Evolutionary conservation across 1,140 invertebrate species (phyloP), one percentile per base, ranked within the genome.

Genomic region (Cyphomyrmex costatus): DNA sequence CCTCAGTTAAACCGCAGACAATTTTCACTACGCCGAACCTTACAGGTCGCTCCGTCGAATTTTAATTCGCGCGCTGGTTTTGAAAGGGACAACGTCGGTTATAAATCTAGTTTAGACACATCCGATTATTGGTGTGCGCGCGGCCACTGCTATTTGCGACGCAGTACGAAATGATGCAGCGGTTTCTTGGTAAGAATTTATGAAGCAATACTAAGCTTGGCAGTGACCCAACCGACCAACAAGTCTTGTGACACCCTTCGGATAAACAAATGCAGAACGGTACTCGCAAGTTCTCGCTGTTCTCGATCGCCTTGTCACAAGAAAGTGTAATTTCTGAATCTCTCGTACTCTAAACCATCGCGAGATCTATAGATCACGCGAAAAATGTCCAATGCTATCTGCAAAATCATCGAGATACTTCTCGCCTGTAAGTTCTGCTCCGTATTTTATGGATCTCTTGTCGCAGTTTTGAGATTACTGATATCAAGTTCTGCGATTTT

Each of bases 201-300:
- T 94, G 93, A 93, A 92, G 93, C 92, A 94, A 94, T 94, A 94
- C 92, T 79, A 88, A 84, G 83, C 92, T 92, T 94, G 93, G 93
- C 93, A 90, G 71, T 87, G 90, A 83, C 89, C 93, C 93, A 94
- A 88, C 76, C 88, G 90, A 85, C 88, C 88, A 91, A 91, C 90
- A 91, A 96, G 97, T 89, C 58, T 85, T 46, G 46, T 90, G 77
- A 80, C 83, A 80, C 58, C 24, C 60, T 60, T 63, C 86, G 73
- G 86, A 90, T 90, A 90, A 90, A 90, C 89, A 90, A 90, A 90
- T 90, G 78, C 7, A 19, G 46, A 89, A 85, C 3, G 16, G 24
- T 30, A 78, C 58, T 24, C 24, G 73, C 12, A 27, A 27, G 7
- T 83, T 58, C 27, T 46, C 73, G 53, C 46, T 16, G 53, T 66